A percentile compares a stretch with the other conserved stretches of the same genome.
phyloP scores from a whole-genome alignment of 2,888 invertebrate genomes.

The Zhengitettix transpicula region DNA sequence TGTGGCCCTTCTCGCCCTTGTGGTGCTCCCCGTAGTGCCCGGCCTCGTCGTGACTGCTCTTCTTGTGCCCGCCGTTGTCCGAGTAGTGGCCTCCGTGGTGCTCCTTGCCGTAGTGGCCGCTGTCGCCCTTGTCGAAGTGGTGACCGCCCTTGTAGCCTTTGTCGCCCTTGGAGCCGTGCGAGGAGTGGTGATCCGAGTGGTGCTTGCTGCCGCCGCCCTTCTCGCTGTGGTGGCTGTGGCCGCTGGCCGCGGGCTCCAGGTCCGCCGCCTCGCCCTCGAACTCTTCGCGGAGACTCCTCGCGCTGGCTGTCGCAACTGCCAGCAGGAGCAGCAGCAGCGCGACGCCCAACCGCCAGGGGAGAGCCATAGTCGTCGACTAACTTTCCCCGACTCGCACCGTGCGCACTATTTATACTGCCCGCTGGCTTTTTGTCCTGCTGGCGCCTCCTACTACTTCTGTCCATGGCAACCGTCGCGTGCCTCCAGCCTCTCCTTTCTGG shows the following conservation, averaged over 20 bases:
- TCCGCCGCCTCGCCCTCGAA: constrained; percentile 12
- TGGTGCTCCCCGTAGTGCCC: constrained; percentile 47
- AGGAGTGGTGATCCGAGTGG: constrained; percentile 18
- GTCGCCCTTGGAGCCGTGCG: constrained; percentile 56
- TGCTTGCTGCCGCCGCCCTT: constrained; percentile 34
- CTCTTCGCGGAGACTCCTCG: background rate
- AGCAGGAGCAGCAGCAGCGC: background rate
- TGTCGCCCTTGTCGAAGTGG: constrained; percentile 61
- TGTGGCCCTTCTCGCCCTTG: constrained; percentile 47
- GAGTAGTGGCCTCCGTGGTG: constrained; percentile 42
- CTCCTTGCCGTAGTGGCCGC: constrained; percentile 59
- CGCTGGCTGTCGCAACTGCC: background rate
- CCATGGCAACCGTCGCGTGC: too few species aligned
- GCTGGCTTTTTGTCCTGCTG: background rate
- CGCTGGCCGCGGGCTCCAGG: constrained; percentile 19
- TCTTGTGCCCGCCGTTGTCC: constrained; percentile 43
- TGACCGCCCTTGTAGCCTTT: constrained; percentile 63
- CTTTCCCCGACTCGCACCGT: background rate
- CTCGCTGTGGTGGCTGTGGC: constrained; percentile 54
- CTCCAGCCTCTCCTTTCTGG: too few species aligned
- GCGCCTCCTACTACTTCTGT: too few species aligned
- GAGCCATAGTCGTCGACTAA: background rate
- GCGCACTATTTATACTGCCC: background rate
- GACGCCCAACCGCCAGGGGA: background rate
- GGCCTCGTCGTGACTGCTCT: constrained; percentile 44